Evolutionary conservation across 2,888 invertebrate genomes (phyloP).

Genomic region (Latrodectus elegans): DNA sequence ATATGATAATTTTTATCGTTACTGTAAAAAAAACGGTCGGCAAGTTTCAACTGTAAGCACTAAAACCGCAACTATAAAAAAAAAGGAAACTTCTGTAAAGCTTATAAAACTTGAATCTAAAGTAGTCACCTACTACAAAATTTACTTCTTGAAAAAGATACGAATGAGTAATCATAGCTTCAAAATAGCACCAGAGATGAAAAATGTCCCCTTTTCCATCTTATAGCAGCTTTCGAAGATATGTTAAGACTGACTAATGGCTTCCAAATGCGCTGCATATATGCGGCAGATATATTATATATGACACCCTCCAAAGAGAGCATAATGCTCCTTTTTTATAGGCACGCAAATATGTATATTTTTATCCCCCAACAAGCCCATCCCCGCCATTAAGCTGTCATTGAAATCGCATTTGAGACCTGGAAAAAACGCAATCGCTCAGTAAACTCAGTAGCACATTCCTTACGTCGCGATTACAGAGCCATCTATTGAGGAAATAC

Average conservation of each 20-base stretch:
- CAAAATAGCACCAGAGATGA: neutral
- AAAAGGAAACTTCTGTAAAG: too few species aligned
- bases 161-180: too few species aligned
- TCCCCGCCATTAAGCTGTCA: slow-evolving; percentile 22
- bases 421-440: neutral
- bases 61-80: too few species aligned
- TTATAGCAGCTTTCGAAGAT: neutral
- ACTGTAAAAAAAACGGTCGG: too few species aligned
- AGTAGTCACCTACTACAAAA: too few species aligned
- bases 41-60: too few species aligned
- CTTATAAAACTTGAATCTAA: too few species aligned
- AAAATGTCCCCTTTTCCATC: neutral
- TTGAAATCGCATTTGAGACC: slow-evolving; percentile 23
- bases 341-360: neutral
- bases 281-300: slow-evolving; percentile 3
- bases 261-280: neutral
- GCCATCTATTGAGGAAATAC: slow-evolving; percentile 8
- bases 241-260: neutral
- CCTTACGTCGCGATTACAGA: neutral
- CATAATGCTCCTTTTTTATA: slow-evolving; percentile 7
- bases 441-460: too few species aligned
- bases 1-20: too few species aligned
- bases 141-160: too few species aligned
- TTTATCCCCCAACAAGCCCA: neutral
- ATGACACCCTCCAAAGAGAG: neutral